Evolutionary conservation across 2,113 vertebrate genomes (phyloP).

Genomic region (Prinia subflava): DNA sequence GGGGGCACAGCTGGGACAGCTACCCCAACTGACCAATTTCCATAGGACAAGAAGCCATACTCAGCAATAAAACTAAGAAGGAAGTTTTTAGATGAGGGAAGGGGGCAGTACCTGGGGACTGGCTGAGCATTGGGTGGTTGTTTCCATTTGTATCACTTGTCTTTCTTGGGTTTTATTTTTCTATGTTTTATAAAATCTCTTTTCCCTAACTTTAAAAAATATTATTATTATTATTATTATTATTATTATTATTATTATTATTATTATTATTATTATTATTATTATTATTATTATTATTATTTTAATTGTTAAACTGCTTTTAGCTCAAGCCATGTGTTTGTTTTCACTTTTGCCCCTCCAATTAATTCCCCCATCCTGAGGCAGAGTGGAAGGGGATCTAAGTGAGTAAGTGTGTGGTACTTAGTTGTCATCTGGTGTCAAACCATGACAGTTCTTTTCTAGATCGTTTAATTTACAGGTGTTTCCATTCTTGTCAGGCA

Average conservation of each 20-base stretch:
- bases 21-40: neutral
- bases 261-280: neutral
- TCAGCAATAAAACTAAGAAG: neutral
- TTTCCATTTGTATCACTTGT: neutral
- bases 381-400: rapidly evolving
- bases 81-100: neutral
- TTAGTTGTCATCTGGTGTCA: neutral
- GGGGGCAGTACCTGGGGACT: rapidly evolving
- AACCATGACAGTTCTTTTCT: neutral
- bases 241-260: neutral
- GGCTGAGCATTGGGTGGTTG: rapidly evolving
- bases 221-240: neutral
- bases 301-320: neutral
- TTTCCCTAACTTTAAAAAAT: neutral
- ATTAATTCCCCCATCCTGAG: rapidly evolving
- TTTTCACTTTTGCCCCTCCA: neutral
- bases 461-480: neutral
- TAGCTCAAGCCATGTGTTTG: neutral
- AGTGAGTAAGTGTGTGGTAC: neutral
- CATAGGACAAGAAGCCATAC: rapidly evolving
- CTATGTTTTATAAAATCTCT: rapidly evolving
- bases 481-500: neutral
- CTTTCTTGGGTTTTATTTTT: neutral
- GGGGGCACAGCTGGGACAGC: no score
- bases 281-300: neutral